Evolutionary conservation across 2,113 vertebrate species (phyloP).

Genomic region (Centropus bengalensis): DNA sequence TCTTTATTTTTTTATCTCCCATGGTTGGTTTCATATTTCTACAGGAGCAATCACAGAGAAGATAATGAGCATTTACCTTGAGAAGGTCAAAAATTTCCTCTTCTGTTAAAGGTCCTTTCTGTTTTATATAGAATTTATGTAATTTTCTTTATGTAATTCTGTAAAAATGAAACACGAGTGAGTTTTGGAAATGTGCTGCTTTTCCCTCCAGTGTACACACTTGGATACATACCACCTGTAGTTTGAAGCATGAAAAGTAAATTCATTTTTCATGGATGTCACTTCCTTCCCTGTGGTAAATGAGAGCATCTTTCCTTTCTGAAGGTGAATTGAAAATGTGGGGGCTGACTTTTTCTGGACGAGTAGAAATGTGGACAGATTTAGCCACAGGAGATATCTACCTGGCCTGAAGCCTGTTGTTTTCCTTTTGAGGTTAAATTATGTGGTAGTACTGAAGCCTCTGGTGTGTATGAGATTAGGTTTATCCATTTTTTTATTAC

Average conservation of each 20-base stretch:
- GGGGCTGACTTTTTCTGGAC: not conserved
- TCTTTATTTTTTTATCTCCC: not conserved
- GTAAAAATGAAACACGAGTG: not conserved
- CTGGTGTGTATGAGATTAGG: not conserved
- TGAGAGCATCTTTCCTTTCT: not conserved
- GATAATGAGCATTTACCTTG: not conserved
- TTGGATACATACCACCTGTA: not conserved
- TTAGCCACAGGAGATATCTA: not conserved
- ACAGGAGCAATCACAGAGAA: not conserved
- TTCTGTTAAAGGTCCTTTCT: not conserved
- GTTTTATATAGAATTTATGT: not conserved
- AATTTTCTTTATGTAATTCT: not conserved
- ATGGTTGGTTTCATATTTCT: slow-evolving; percentile 3
- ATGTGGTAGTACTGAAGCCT: not conserved
- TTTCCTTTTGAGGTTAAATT: not conserved
- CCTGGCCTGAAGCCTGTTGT: not conserved
- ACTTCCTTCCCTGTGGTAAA: slow-evolving; percentile 1
- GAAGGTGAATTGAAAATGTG: not conserved
- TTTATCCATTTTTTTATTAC: not conserved
- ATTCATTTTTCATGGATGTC: slow-evolving; percentile 33
- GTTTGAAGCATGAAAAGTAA: slow-evolving; percentile 17
- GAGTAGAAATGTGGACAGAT: not conserved
- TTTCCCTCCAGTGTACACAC: not conserved
- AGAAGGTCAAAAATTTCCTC: slow-evolving; percentile 29
- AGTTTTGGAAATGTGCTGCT: slow-evolving; percentile 10